Conservation (phyloP, 1,140 invertebrate species). For the Macrobrachium rosenbergii region DNA sequence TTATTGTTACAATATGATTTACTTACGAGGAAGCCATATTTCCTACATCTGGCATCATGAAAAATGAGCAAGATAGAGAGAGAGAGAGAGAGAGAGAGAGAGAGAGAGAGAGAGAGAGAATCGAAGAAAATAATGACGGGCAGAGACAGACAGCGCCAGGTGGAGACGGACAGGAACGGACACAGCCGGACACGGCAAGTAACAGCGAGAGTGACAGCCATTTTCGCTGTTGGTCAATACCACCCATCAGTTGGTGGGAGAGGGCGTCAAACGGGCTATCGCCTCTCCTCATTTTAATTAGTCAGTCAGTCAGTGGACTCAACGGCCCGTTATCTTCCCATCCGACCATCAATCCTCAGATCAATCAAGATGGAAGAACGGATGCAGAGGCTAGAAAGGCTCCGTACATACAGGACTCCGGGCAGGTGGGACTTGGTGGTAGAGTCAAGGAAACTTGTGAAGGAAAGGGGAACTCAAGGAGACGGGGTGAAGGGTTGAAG, state of each 20-base stretch:
- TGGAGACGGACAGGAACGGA: background rate
- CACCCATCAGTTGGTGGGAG: conserved; percentile 23
- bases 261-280: conserved; percentile 43
- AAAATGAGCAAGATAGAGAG: conserved; percentile 12
- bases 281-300: conserved; percentile 52
- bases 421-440: background rate
- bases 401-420: background rate
- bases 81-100: conserved; percentile 1
- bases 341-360: conserved; percentile 34
- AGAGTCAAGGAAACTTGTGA: background rate
- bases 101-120: conserved; percentile 18
- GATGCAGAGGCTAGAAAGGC: background rate
- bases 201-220: conserved; percentile 40
- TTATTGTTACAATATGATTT: too few relatives aligned
- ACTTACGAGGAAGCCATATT: too few relatives aligned
- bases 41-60: too few relatives aligned
- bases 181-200: conserved; percentile 35
- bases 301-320: conserved; percentile 52
- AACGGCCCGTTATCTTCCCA: conserved; percentile 31
- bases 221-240: conserved; percentile 46
- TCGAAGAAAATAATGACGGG: background rate
- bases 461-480: background rate
- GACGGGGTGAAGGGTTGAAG: too few relatives aligned
- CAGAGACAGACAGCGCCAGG: conserved; percentile 37
- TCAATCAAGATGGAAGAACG: conserved; percentile 5